Evolutionary conservation across 2,113 vertebrate genomes (phyloP), one percentile per base, ranked within the genome.

Genomic region (Donacobius atricapilla): DNA sequence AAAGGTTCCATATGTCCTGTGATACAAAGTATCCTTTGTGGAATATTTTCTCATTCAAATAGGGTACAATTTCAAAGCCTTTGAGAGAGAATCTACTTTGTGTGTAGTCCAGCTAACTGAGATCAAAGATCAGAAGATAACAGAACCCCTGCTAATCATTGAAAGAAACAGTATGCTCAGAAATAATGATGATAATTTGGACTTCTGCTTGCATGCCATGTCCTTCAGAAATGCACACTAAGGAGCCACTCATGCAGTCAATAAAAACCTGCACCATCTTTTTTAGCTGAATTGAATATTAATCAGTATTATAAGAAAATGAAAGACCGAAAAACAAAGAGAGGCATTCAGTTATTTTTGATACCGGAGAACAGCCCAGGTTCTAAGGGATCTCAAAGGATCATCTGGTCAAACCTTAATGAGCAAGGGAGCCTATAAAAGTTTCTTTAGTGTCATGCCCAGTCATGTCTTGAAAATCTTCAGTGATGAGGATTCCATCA

Each of bases 281-380:
- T 27, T 80, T 76, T 50, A 87, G 47, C 7, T 80, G 83, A 76
- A 81, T 5, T 70, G n/a, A 63, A 10, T 47, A 28, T 42, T 53
- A 48, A 47, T 53, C 50, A 47, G 10, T 25, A 44, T 35, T 37
- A 33, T 57, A 57, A 68, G 15, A 42, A 68, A 84, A 70, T 61
- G 11, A 51, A 31, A 87, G 24, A 66, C 4, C 15, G n/a, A 56
- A 87, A 69, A 64, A 10, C 3, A 9, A 54, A 66, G 7, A 75
- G 40, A 64, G 7, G 13, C 30, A 50, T 7, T 71, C 51, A 50
- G 9, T 40, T 56, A 17, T 0, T 1, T 24, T 19, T 1, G 1
- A 42, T 33, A 45, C 7, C 18, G 45, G 28, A 66, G 25, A 83
- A 68, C 13, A 87, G 33, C 7, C 10, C 17, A 25, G 10, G 12